Base-by-base conservation (phyloP, 1,140 invertebrate genomes). In the Bombyx mori region DNA sequence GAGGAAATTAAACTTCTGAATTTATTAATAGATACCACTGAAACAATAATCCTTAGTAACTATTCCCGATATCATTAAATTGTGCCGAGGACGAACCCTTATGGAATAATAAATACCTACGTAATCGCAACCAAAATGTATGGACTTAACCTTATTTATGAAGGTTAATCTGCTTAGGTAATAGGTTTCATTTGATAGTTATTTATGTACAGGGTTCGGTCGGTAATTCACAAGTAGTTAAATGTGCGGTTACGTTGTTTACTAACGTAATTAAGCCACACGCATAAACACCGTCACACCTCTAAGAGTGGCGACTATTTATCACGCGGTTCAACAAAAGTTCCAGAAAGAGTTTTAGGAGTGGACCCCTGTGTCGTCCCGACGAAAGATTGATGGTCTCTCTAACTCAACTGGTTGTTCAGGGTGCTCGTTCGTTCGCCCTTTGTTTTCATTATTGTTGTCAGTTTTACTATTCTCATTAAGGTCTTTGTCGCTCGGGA, bases 341-440 rank as follows among this genome's bases (percentile, higher is more conserved):
- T 77, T 74, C 62, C 65, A 57, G 62, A 79, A 82, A 75, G 73
- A 76, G 75, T 79, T 79, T 63, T 52, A 53, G 61, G 66, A 74
- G 69, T 74, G 69, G 70, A 72, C 69, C 73, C 73, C 68, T 62
- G 71, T 70, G 72, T 77, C 71, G 66, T 72, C 69, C 73, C 68
- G 71, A 59, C 57, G 67, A 53, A 68, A 82, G 79, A 80, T 82
- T 76, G 75, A 80, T 82, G 75, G 70, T 63, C 68, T 73, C 64
- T 65, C 68, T 66, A 61, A 72, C 71, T 69, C 68, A 72, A 70
- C 63, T 62, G 49, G 61, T 69, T 69, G 67, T 69, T 68, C 63
- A 60, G 26, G 65, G 66, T 63, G 61, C 56, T 69, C 58, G 68
- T 70, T 73, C 65, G 70, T 66, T 52, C 42, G 57, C 57, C 69